Evolutionary conservation across 1,140 invertebrate species (phyloP).

Genomic region (Halesus radiatus): DNA sequence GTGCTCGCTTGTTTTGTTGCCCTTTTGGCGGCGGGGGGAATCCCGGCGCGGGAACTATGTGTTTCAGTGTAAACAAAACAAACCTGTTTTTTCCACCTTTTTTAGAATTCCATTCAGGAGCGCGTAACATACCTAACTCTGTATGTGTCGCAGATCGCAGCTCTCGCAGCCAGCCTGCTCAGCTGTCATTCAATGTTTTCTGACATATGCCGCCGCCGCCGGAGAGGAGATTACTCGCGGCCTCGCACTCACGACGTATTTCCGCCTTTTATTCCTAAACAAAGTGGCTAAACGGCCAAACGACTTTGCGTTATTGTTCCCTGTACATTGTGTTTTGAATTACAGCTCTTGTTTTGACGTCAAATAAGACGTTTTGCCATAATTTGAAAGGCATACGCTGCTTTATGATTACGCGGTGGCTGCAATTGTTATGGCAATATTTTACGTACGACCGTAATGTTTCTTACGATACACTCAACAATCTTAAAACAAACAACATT

Average conservation of each 20-base stretch:
- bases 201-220: no score
- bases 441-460: neutral
- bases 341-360: neutral
- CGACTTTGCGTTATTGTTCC: no score
- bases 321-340: no score
- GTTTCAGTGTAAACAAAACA: constrained; percentile 26
- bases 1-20: neutral
- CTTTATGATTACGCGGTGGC: no score
- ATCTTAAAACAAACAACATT: no score
- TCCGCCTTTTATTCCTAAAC: no score
- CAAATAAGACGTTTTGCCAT: neutral
- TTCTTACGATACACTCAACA: no score
- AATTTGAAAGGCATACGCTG: neutral
- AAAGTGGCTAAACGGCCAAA: no score
- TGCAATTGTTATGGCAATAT: neutral
- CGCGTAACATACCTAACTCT: neutral
- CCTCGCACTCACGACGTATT: no score
- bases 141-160: constrained; percentile 3
- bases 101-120: constrained; percentile 30
- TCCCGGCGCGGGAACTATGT: constrained; percentile 22
- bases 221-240: no score
- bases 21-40: constrained; percentile 16
- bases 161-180: no score
- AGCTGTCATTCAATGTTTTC: no score
- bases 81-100: constrained; percentile 12